These are phyloP conservation scores for Cossypha dichroa DNA, from an alignment of 2,797 vertebrate species.

Conservation along the genomic window DNA sequence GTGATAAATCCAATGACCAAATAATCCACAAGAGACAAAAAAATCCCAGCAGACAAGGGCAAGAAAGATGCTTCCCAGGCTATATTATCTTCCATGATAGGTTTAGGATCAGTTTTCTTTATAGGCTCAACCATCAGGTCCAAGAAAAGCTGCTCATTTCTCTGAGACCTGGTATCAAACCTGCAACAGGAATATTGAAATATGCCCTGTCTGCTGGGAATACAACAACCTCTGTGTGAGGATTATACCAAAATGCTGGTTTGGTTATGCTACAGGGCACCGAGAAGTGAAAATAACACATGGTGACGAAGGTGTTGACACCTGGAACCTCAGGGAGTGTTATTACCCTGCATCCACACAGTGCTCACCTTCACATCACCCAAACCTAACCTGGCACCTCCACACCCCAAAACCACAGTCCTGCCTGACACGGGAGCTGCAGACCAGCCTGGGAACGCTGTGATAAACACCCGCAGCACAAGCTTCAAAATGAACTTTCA, in stretches of 20 bases:
- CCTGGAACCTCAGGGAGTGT: background rate
- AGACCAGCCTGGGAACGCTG: fast-evolving
- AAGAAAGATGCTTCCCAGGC: background rate
- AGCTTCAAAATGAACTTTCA: background rate
- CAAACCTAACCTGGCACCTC: background rate
- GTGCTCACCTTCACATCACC: background rate
- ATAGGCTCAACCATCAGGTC: background rate
- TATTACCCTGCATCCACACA: background rate
- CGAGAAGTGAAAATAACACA: fast-evolving
- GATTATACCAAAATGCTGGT: background rate
- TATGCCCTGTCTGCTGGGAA: fast-evolving
- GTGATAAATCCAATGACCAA: background rate
- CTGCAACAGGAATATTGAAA: background rate
- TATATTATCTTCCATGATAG: background rate
- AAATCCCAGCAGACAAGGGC: background rate
- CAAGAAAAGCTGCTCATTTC: background rate
- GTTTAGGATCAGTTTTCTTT: background rate
- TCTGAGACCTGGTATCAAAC: background rate
- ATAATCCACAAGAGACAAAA: background rate
- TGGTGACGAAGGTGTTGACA: fast-evolving
- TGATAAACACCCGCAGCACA: fast-evolving
- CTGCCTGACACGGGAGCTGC: background rate
- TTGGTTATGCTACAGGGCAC: background rate
- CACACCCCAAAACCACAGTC: background rate
- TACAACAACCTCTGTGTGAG: background rate